Base-by-base conservation (phyloP, 2,113 vertebrate genomes). In the Oreotrochilus melanogaster region DNA sequence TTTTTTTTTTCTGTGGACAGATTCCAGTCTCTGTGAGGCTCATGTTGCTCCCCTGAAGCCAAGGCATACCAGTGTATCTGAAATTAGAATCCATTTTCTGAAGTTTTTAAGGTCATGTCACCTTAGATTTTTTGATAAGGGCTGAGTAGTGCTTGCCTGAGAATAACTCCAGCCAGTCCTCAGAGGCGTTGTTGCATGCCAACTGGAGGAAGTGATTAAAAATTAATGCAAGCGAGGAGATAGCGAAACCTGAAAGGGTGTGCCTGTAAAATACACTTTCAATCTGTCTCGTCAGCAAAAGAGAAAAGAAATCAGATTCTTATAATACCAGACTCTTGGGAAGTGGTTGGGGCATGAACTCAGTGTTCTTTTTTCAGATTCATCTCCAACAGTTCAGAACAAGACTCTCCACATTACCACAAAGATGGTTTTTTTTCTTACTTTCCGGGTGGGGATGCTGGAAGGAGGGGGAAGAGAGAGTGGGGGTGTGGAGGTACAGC, bases 151-250 rank as follows among this genome's bases (percentile, higher is more conserved):
- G 67, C 54, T 76, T 72, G 78, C 78, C 69, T 42, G 39, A 51
- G 57, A 94, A 81, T 86, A 86, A 82, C 86, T 62, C 6, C 89
- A 89, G 83, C 60, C 85, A 70, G 88, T 50, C 80, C 37, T 94
- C 14, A 50, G 56, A 69, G 94, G 90, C 6, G 48, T 73, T 57
- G 96, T 92, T 98, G 94, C 96, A 95, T 96, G 97, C 97, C 96
- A 97, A 95, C 97, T 96, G 92, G 97, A 98, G 98, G 98, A 98
- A 98, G 97, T 97, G 96, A 99, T 98, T 98, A 99, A 98, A 98
- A 98, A 98, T 98, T 98, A 98, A 98, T 98, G 98, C 96, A 95
- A 95, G 97, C 96, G 95, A 98, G 97, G 97, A 98, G 98, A 98
- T 97, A 98, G 95, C 98, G 98, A 98, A 98, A 98, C 97, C 98